phyloP scores from a whole-genome alignment of 35 echinoderm and acorn worm species.

The Eucidaris tribuloides region DNA sequence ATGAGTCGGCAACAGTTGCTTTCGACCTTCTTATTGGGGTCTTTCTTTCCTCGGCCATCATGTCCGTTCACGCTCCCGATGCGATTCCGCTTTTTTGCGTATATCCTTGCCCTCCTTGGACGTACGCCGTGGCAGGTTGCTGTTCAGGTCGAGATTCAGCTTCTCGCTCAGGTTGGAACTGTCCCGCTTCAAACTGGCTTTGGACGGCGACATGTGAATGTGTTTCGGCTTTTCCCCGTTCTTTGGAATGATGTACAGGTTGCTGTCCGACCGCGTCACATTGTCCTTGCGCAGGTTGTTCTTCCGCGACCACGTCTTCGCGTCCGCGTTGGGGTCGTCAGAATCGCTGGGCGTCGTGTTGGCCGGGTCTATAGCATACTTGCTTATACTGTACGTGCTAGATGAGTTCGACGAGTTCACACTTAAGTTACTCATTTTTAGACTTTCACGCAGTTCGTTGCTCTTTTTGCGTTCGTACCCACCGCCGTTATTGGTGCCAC shows the following conservation, averaged over 20 bases:
- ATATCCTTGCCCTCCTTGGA: slow-evolving; percentile 71
- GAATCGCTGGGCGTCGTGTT: slow-evolving; percentile 95
- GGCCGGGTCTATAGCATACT: slow-evolving; percentile 96
- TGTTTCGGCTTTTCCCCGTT: slow-evolving; percentile 47
- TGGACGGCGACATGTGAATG: slow-evolving; percentile 57
- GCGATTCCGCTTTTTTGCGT: slow-evolving; percentile 77
- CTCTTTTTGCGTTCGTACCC: slow-evolving; percentile 82
- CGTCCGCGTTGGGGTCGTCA: slow-evolving; percentile 71
- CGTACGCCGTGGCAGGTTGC: slow-evolving; percentile 39
- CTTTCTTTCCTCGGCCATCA: slow-evolving; percentile 36
- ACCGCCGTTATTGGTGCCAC: slow-evolving; percentile 34
- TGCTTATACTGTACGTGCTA: slow-evolving; percentile 96
- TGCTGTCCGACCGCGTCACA: slow-evolving; percentile 68
- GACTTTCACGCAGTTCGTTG: slow-evolving; percentile 95
- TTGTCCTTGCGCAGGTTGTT: slow-evolving; percentile 49
- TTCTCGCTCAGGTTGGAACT: slow-evolving; percentile 66
- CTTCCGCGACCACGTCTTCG: slow-evolving; percentile 63
- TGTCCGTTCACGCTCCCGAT: slow-evolving; percentile 50
- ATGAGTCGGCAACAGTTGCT: slow-evolving; percentile 94
- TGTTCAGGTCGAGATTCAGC: slow-evolving; percentile 78
- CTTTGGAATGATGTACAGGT: slow-evolving; percentile 73
- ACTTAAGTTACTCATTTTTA: slow-evolving; percentile 94
- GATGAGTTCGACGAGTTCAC: slow-evolving; percentile 91
- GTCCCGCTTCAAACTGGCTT: slow-evolving; percentile 56
- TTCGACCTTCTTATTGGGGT: slow-evolving; percentile 62